Evolutionary conservation across 1,140 invertebrate species (phyloP).

Genomic region (Drosophila arawakana): DNA sequence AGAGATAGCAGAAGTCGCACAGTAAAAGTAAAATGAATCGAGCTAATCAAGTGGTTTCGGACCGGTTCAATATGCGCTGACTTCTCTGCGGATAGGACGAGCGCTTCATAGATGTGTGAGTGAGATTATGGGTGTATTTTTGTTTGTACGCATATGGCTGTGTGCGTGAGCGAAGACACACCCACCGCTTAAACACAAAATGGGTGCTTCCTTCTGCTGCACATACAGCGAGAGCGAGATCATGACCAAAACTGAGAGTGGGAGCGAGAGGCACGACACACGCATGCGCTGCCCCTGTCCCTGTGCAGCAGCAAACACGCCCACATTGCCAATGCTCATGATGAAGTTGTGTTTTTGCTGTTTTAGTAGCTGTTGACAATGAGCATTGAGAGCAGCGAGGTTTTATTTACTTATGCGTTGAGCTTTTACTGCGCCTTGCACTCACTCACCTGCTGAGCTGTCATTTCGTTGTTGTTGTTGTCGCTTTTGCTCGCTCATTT

Average conservation of each 20-base stretch:
- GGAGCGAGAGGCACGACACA: slow-evolving; percentile 12
- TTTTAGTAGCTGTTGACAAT: slow-evolving; percentile 50
- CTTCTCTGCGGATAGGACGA: slow-evolving; percentile 10
- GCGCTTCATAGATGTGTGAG: slow-evolving; percentile 4
- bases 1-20: slow-evolving; percentile 20
- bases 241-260: not conserved
- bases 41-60: slow-evolving; percentile 72
- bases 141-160: not conserved
- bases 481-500: slow-evolving; percentile 75
- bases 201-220: slow-evolving; percentile 54
- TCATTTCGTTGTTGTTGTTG: slow-evolving; percentile 69
- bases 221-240: not conserved
- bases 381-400: slow-evolving; percentile 18
- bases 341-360: slow-evolving; percentile 44
- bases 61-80: slow-evolving; percentile 48
- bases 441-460: slow-evolving; percentile 65
- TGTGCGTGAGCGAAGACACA: slow-evolving; percentile 49
- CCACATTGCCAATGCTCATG: slow-evolving; percentile 50
- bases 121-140: slow-evolving; percentile 3
- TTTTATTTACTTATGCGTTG: slow-evolving; percentile 76
- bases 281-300: slow-evolving; percentile 66
- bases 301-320: slow-evolving; percentile 49
- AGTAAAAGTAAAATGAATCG: slow-evolving; percentile 48
- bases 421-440: slow-evolving; percentile 67
- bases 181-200: slow-evolving; percentile 67